phyloP scores from a whole-genome alignment of 2,888 invertebrate genomes.

The Saturnia pavonia region DNA sequence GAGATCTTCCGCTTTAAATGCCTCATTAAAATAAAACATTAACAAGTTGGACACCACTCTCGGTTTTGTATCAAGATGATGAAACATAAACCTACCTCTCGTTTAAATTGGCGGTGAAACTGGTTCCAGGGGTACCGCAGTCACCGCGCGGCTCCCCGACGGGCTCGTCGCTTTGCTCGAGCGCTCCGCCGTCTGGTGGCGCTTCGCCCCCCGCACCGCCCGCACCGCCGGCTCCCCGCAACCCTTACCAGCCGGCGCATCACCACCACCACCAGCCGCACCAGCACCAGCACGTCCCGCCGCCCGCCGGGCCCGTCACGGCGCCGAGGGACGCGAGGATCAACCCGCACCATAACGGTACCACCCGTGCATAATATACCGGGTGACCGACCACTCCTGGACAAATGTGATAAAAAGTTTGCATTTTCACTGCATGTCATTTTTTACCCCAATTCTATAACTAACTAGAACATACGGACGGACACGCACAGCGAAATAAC shows the following conservation, averaged over 20 bases:
- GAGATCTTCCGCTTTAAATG: too few relatives aligned
- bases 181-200: conserved; percentile 27
- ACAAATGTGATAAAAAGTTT: background rate
- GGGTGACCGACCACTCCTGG: background rate
- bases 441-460: background rate
- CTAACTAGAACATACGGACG: too few relatives aligned
- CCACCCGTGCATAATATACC: background rate
- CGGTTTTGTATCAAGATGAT: too few relatives aligned
- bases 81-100: too few relatives aligned
- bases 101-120: background rate
- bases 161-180: conserved; percentile 34
- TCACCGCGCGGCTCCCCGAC: conserved; percentile 38
- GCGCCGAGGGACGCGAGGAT: background rate
- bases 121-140: conserved; percentile 14
- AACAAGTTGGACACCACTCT: too few relatives aligned
- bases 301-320: background rate
- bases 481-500: too few relatives aligned
- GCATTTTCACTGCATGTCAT: background rate
- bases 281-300: background rate
- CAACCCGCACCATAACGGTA: conserved; percentile 24
- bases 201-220: conserved; percentile 26
- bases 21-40: too few relatives aligned
- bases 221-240: background rate
- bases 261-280: conserved; percentile 9
- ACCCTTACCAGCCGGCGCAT: background rate